Percentiles rank a stretch among this genome's conserved stretches.
Evolutionary conservation across 2,797 vertebrate genomes (phyloP).

Genomic region (Catamblyrhynchus diadema): DNA sequence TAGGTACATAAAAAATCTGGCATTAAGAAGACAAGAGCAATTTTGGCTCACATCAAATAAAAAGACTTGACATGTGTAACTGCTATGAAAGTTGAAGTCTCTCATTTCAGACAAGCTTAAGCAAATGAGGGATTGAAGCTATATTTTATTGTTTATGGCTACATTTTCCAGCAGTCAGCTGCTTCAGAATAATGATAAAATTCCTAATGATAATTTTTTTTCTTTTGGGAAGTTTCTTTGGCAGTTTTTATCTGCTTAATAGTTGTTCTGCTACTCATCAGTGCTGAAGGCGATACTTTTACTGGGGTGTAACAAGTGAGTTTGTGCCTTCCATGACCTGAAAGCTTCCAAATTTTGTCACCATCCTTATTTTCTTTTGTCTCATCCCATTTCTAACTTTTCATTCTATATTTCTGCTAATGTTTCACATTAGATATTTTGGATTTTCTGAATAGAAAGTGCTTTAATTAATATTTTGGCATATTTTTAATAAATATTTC

Average conservation of each 20-base stretch:
- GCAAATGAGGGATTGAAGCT: constrained; percentile 60
- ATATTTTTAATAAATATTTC: not conserved
- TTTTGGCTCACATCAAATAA: not conserved
- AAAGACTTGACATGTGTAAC: not conserved
- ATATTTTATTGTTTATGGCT: constrained; percentile 66
- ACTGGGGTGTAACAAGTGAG: not conserved
- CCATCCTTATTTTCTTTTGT: not conserved
- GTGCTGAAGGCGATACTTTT: not conserved
- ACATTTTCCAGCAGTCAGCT: constrained; percentile 60
- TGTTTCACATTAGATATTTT: not conserved
- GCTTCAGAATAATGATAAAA: constrained; percentile 69
- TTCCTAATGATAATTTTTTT: constrained; percentile 41
- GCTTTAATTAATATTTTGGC: not conserved
- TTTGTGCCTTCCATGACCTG: not conserved
- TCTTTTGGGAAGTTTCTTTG: constrained; percentile 50
- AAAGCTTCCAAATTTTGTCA: not conserved
- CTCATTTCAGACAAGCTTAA: constrained; percentile 63
- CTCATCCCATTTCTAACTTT: not conserved
- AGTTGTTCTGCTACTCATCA: not conserved
- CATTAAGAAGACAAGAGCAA: not conserved
- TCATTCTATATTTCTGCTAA: not conserved
- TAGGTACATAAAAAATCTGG: not conserved
- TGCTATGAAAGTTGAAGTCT: constrained; percentile 6
- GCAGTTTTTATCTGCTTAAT: constrained; percentile 36
- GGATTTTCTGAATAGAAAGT: not conserved